These are phyloP conservation scores for Danaus melanippus DNA, from an alignment of 1,140 invertebrate species.

Conservation along the genomic window DNA sequence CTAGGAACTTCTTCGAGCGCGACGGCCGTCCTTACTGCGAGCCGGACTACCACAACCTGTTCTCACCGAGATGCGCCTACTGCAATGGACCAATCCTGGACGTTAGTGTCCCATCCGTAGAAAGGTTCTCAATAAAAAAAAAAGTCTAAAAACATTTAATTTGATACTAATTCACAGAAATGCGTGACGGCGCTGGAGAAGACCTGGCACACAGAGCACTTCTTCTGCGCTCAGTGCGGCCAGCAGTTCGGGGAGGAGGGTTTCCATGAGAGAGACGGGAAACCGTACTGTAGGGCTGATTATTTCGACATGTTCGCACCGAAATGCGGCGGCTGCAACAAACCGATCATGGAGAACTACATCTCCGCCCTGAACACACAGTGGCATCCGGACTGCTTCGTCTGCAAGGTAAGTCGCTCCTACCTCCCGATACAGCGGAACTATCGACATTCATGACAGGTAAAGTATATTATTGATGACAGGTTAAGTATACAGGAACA, in stretches of 20 bases:
- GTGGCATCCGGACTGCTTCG: constrained; percentile 99
- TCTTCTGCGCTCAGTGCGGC: constrained; percentile 98
- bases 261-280: constrained; percentile 94
- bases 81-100: constrained; percentile 99
- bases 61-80: constrained; percentile 97
- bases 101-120: constrained; percentile 74
- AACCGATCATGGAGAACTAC: constrained; percentile 99
- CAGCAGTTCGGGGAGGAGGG: constrained; percentile 97
- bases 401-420: constrained; percentile 92
- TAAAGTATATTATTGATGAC: constrained; percentile 35
- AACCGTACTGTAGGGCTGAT: constrained; percentile 95
- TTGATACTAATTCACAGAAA: constrained; percentile 82
- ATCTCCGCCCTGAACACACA: constrained; percentile 97
- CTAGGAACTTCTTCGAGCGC: constrained; percentile 98
- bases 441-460: constrained; percentile 17
- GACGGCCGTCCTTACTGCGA: constrained; percentile 98
- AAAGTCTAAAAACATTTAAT: background rate
- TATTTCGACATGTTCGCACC: constrained; percentile 99
- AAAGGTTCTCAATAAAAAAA: background rate
- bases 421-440: background rate
- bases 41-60: constrained; percentile 97
- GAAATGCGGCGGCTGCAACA: constrained; percentile 97
- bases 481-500: constrained; percentile 50
- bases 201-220: constrained; percentile 99
- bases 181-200: constrained; percentile 98